Conservation (phyloP, 1,140 invertebrate species). For the Oryctes rhinoceros region DNA sequence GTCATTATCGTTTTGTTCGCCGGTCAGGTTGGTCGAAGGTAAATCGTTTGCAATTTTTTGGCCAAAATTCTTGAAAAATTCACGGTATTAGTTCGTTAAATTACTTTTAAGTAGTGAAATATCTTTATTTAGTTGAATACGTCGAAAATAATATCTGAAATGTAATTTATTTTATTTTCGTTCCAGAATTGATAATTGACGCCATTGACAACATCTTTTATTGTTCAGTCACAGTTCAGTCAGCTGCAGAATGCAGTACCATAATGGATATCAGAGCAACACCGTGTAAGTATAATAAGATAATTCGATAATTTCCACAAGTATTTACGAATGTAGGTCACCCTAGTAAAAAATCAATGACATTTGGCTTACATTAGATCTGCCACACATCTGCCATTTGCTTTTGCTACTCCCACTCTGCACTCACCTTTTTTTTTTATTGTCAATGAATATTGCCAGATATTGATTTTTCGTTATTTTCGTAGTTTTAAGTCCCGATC, state of each 20-base stretch:
- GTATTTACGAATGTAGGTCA: constrained; percentile 30
- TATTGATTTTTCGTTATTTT: constrained; percentile 38
- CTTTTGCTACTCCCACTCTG: constrained; percentile 39
- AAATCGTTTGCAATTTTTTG: constrained; percentile 42
- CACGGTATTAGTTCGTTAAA: not conserved
- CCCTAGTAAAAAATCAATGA: constrained; percentile 38
- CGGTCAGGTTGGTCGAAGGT: constrained; percentile 64
- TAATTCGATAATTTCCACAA: not conserved
- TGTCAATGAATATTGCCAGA: not conserved
- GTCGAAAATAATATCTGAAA: not conserved
- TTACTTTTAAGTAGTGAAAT: not conserved
- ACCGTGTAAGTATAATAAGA: constrained; percentile 51
- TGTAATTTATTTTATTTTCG: constrained; percentile 4
- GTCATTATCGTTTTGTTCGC: constrained; percentile 68
- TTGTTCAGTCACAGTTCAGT: constrained; percentile 52
- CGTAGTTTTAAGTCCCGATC: constrained; percentile 65
- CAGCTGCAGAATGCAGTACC: constrained; percentile 57
- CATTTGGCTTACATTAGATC: constrained; percentile 30
- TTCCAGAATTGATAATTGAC: constrained; percentile 46
- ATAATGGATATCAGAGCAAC: constrained; percentile 57
- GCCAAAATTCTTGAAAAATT: not conserved
- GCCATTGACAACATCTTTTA: constrained; percentile 54
- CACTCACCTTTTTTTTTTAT: not conserved
- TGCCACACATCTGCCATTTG: constrained; percentile 36
- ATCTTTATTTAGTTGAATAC: not conserved